Conservation (phyloP, 2,113 vertebrate genomes). For the Heptranchias perlo region DNA sequence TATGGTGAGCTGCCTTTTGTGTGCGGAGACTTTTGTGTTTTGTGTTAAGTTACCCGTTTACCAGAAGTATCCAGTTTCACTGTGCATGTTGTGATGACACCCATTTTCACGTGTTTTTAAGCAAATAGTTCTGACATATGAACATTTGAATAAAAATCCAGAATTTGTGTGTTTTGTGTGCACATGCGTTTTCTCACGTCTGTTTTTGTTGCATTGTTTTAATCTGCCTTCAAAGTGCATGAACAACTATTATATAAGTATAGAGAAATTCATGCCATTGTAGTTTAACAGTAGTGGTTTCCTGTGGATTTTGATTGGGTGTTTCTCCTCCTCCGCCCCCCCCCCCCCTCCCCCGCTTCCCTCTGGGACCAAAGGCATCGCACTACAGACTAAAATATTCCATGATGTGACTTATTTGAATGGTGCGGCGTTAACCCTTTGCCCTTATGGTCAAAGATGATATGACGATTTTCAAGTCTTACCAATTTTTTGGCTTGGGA, state of each 20-base stretch:
- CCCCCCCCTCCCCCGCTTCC: too few species aligned
- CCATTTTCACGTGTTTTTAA: background rate
- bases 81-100: constrained; percentile 54
- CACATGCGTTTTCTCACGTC: background rate
- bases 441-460: background rate
- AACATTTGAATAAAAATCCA: background rate
- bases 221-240: constrained; percentile 16
- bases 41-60: background rate
- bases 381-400: too few species aligned
- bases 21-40: constrained; percentile 58
- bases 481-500: background rate
- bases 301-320: too few species aligned
- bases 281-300: constrained; percentile 21
- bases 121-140: background rate
- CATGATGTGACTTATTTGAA: background rate
- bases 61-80: constrained; percentile 39
- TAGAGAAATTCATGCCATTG: background rate
- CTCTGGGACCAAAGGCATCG: background rate
- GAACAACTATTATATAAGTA: background rate
- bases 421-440: background rate
- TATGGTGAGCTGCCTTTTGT: constrained; percentile 83
- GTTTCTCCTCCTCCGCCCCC: background rate
- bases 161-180: constrained; percentile 34
- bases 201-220: background rate
- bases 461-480: background rate